Evolutionary conservation across 2,888 invertebrate species (phyloP).

Genomic region (Eumerus sabulonum): DNA sequence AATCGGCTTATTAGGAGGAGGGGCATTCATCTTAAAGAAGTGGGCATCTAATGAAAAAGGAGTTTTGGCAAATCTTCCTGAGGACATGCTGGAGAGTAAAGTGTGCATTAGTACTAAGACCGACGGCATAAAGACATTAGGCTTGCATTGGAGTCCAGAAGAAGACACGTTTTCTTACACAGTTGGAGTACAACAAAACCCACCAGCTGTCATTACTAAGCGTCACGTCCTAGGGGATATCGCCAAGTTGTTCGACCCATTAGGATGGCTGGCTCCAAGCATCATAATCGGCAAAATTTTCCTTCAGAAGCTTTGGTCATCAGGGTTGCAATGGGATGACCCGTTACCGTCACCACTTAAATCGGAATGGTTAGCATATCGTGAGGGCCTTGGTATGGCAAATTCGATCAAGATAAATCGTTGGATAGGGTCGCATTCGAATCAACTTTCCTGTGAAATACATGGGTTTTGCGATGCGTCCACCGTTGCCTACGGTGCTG

Average conservation of each 20-base stretch:
- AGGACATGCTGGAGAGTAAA: not conserved
- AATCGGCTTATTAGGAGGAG: too few relatives aligned
- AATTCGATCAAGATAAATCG: not conserved
- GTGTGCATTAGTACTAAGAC: not conserved
- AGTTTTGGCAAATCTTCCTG: too few relatives aligned
- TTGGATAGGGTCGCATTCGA: conserved; percentile 1
- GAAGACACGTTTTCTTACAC: conserved; percentile 7
- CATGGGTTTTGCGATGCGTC: conserved; percentile 11
- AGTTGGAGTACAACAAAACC: conserved; percentile 2
- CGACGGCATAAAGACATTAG: conserved; percentile 7
- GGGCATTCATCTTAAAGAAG: too few relatives aligned
- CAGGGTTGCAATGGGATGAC: conserved; percentile 1
- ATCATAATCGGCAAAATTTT: conserved; percentile 11
- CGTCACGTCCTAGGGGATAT: conserved; percentile 2
- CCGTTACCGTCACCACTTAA: conserved; percentile 3
- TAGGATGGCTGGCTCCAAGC: conserved; percentile 11
- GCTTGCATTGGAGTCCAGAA: conserved; percentile 1
- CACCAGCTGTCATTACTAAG: conserved; percentile 7
- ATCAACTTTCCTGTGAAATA: conserved; percentile 5
- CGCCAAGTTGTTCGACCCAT: conserved; percentile 3
- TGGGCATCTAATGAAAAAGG: too few relatives aligned
- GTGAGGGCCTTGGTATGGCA: not conserved
- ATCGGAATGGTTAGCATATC: not conserved
- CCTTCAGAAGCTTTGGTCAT: conserved; percentile 12
- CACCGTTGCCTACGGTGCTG: conserved; percentile 14